Evolutionary conservation across 2,797 vertebrate species (phyloP), one percentile per base, ranked within the genome.

Genomic region (Harpagifer antarcticus): DNA sequence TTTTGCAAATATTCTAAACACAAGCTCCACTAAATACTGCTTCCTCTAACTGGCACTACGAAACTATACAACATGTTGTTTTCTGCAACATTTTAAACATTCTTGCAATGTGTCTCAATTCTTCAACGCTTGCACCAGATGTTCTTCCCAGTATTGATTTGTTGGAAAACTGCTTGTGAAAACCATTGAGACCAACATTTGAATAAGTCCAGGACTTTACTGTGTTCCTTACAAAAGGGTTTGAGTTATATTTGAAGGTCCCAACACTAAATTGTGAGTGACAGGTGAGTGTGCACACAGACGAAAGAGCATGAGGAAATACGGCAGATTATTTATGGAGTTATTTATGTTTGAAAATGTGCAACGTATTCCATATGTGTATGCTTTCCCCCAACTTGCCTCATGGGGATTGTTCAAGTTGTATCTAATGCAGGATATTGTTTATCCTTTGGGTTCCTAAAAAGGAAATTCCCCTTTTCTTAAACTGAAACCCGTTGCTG

Each of bases 401-500:
- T 62, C n/a, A 23, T 40, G 37, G 40, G 50, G 52, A 76, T 67
- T 43, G 56, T 49, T 54, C 5, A 47, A 62, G 17, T 71, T 87
- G 61, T 8, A 70, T 72, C 31, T 31, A 59, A 72, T 62, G 47
- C 56, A 49, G 1, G 56, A 86, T 85, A 85, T 85, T 27, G 27
- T 27, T 27, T 27, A 27, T 76, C 54, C 58, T 71, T 70, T 68
- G 54, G 33, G 9, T 3, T 49, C 15, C 57, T 31, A 27, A 19
- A 27, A 27, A 4, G 27, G 19, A 76, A 54, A 74, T 59, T 12
- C 55, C 63, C 50, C 47, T 14, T 23, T 33, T 27, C 54, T 60
- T 37, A n/a, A 63, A 64, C 45, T 64, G 53, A 71, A 77, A 43
- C 42, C 42, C 44, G 33, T 61, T 79, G 56, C 33, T 11, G 5